These are phyloP conservation scores for Gephyroberyx darwinii DNA, from an alignment of 2,797 vertebrate genomes.

Conservation along the genomic window DNA sequence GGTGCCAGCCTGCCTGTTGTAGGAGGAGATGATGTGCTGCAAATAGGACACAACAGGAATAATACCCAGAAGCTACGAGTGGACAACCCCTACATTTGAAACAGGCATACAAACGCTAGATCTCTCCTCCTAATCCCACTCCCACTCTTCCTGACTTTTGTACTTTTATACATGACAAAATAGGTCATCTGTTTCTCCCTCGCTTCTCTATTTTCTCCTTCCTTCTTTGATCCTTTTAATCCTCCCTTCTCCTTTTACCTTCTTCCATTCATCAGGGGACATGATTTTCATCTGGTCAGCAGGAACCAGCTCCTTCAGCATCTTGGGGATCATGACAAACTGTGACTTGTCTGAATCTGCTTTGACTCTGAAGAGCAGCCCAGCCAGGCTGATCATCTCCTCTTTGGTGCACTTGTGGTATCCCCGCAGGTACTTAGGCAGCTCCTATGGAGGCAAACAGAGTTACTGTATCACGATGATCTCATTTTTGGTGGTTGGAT, in stretches of 20 bases:
- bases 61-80: not conserved
- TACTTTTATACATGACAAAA: too few relatives aligned
- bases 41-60: not conserved
- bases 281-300: conserved; percentile 83
- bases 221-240: not conserved
- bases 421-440: conserved; percentile 91
- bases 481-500: not conserved
- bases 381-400: conserved; percentile 85
- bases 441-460: conserved; percentile 79
- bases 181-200: not conserved
- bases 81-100: not conserved
- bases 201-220: not conserved
- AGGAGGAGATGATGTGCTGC: conserved; percentile 87
- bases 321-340: conserved; percentile 86
- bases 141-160: not conserved
- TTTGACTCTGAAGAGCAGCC: conserved; percentile 87
- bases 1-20: conserved; percentile 85
- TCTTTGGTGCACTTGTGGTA: conserved; percentile 88
- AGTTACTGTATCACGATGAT: not conserved
- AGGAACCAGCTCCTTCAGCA: conserved; percentile 89
- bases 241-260: conserved; percentile 77
- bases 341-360: conserved; percentile 85
- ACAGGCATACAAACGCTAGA: not conserved
- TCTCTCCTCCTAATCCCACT: not conserved
- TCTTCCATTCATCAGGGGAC: conserved; percentile 92